A percentile compares a stretch with the other conserved stretches of the same genome.
These are phyloP conservation scores for Anableps anableps DNA, from an alignment of 2,797 vertebrate genomes.

Conservation along the genomic window DNA sequence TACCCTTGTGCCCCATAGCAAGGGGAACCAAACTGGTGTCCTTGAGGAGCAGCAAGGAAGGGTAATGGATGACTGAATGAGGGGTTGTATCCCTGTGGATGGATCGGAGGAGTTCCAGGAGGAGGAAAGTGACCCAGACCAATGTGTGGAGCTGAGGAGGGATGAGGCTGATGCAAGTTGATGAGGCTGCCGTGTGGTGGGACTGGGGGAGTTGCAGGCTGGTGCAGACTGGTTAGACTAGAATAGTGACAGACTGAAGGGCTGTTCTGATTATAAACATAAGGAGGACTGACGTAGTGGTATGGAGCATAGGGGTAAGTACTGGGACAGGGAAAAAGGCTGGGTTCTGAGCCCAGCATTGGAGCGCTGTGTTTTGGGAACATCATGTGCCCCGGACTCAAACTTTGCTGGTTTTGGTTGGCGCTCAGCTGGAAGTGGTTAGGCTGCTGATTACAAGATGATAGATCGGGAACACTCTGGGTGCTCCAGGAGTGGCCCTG, in stretches of 20 bases:
- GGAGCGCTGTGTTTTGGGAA: slow-evolving; percentile 15
- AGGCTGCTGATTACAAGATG: slow-evolving; percentile 41
- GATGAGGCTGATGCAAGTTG: slow-evolving; percentile 33
- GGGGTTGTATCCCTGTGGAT: slow-evolving; percentile 33
- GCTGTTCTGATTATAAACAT: slow-evolving; percentile 32
- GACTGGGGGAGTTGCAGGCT: not conserved
- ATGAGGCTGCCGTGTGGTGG: slow-evolving; percentile 4
- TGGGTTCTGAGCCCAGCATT: slow-evolving; percentile 31
- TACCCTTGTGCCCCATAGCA: slow-evolving; percentile 47
- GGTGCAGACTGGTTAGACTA: slow-evolving; percentile 42
- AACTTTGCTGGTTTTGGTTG: slow-evolving; percentile 38
- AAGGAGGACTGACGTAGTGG: slow-evolving; percentile 43
- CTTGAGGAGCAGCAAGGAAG: slow-evolving; percentile 26
- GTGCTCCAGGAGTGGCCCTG: slow-evolving; percentile 83
- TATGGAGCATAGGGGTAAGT: slow-evolving; percentile 16
- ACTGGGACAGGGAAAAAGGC: slow-evolving; percentile 22
- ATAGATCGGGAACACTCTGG: slow-evolving; percentile 88
- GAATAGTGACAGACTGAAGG: slow-evolving; percentile 35
- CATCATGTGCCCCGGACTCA: slow-evolving; percentile 24
- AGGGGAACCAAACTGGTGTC: slow-evolving; percentile 32
- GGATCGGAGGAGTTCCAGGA: slow-evolving; percentile 36
- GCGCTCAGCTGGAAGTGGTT: slow-evolving; percentile 20
- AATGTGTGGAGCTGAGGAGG: slow-evolving; percentile 18
- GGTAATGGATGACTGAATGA: slow-evolving; percentile 29
- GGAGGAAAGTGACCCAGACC: slow-evolving; percentile 27